Percentiles rank a stretch among this genome's conserved stretches.
Evolutionary conservation across 2,797 vertebrate genomes (phyloP).

Genomic region (Graptemys geographica): DNA sequence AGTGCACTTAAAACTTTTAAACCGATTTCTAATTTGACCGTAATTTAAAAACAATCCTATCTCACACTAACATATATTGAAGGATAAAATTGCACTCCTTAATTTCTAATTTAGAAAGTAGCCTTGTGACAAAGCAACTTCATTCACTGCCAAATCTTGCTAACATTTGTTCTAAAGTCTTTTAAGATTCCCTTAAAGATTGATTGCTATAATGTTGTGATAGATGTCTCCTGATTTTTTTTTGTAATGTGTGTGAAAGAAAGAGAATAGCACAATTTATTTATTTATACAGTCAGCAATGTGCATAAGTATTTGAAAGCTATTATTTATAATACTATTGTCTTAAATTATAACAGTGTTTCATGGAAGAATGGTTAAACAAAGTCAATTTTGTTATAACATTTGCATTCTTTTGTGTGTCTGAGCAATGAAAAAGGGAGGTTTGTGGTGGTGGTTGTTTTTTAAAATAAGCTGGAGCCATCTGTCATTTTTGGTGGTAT

Average conservation of each 20-base stretch:
- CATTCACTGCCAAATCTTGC: not conserved
- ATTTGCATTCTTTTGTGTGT: slow-evolving; percentile 40
- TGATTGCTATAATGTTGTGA: not conserved
- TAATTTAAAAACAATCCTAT: slow-evolving; percentile 9
- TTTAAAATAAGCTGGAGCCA: slow-evolving; percentile 50
- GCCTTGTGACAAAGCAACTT: not conserved
- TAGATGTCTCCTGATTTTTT: slow-evolving; percentile 44
- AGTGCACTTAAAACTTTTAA: not conserved
- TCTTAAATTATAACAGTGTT: slow-evolving; percentile 50
- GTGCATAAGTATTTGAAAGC: not conserved
- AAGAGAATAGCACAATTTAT: slow-evolving; percentile 25
- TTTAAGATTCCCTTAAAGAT: slow-evolving; percentile 1
- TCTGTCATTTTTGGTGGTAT: slow-evolving; percentile 57
- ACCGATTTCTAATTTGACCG: not conserved
- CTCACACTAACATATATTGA: not conserved
- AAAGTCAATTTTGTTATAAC: slow-evolving; percentile 46
- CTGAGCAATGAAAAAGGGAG: slow-evolving; percentile 46
- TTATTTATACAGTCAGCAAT: slow-evolving; percentile 46
- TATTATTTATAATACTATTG: slow-evolving; percentile 36
- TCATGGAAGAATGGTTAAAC: slow-evolving; percentile 40
- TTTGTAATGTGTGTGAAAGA: not conserved
- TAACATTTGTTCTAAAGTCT: not conserved
- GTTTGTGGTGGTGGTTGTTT: not conserved
- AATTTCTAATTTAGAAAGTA: not conserved
- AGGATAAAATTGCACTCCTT: not conserved